Conservation (phyloP, 2,797 vertebrate species). For the Molothrus ater region DNA sequence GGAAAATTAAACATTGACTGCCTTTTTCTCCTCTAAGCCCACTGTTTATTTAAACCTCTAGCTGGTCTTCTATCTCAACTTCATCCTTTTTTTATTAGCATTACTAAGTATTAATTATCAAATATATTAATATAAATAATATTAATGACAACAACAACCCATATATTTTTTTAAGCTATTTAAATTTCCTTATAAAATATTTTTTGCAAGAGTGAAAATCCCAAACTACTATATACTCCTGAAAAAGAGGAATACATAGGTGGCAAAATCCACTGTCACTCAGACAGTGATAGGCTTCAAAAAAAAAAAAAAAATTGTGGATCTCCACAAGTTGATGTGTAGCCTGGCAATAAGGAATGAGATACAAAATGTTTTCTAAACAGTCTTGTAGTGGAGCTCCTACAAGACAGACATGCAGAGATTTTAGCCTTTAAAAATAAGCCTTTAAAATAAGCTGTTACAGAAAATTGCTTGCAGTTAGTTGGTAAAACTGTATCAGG, state of each 20-base stretch:
- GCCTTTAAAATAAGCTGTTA: neutral
- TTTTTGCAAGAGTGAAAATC: neutral
- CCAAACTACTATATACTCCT: neutral
- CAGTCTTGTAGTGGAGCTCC: neutral
- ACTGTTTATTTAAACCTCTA: neutral
- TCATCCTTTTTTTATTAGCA: neutral
- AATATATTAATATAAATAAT: neutral
- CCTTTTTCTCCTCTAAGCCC: neutral
- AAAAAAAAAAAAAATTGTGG: too few relatives aligned
- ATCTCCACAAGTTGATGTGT: neutral
- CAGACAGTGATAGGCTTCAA: neutral
- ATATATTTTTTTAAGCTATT: neutral
- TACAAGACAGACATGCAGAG: accelerated
- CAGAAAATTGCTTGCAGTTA: neutral
- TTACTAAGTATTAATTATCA: neutral
- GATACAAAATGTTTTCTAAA: neutral
- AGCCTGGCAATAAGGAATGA: neutral
- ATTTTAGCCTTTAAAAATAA: neutral
- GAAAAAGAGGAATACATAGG: neutral
- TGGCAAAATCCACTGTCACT: neutral
- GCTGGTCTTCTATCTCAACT: neutral
- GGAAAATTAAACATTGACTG: neutral
- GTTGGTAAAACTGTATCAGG: neutral
- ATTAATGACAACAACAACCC: neutral
- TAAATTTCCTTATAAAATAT: neutral